These are phyloP conservation scores for Mycetomoellerius zeteki DNA, from an alignment of 1,140 invertebrate species.

Conservation along the genomic window DNA sequence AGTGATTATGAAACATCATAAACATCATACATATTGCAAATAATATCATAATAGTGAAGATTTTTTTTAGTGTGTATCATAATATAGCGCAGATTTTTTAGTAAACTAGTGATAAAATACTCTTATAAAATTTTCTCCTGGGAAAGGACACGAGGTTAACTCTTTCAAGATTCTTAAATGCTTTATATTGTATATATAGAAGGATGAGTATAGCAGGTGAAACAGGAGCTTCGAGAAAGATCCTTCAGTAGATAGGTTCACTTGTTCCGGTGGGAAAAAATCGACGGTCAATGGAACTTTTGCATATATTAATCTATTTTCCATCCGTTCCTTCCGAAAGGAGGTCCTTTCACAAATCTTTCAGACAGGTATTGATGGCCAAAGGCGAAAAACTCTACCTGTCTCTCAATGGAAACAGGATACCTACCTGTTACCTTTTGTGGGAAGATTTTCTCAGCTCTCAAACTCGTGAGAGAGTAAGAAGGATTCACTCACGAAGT, in stretches of 20 bases:
- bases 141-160: constrained; percentile 57
- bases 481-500: constrained; percentile 67
- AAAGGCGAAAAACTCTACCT: constrained; percentile 79
- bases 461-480: constrained; percentile 76
- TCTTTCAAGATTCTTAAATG: constrained; percentile 48
- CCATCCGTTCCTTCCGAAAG: constrained; percentile 76
- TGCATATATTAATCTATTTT: constrained; percentile 86
- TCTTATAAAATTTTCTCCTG: constrained; percentile 24
- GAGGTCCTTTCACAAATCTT: constrained; percentile 70
- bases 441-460: constrained; percentile 82
- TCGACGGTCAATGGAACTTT: constrained; percentile 73
- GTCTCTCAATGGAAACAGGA: constrained; percentile 84
- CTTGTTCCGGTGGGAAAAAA: constrained; percentile 84
- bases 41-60: background rate
- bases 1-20: background rate
- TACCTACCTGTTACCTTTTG: constrained; percentile 85
- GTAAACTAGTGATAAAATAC: background rate
- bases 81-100: background rate
- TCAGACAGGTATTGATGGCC: constrained; percentile 68
- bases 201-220: constrained; percentile 79
- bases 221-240: constrained; percentile 64
- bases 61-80: background rate
- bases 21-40: background rate
- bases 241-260: constrained; percentile 58
- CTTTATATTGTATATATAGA: constrained; percentile 3